phyloP scores from a whole-genome alignment of 2,888 invertebrate species.

The Spatulosminthurus flaviceps region DNA sequence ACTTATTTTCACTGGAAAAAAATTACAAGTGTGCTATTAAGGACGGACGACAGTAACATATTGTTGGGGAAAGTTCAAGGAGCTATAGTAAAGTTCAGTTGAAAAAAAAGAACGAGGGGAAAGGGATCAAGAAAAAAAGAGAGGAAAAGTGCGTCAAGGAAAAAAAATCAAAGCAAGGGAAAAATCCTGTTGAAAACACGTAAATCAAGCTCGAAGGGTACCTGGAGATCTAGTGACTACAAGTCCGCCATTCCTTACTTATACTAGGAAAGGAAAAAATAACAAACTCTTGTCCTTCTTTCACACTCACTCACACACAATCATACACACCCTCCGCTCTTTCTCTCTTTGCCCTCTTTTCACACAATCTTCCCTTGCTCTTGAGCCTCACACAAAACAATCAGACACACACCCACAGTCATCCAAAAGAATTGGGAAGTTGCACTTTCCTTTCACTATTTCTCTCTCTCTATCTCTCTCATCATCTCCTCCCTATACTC shows the following conservation, averaged over 20 bases:
- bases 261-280: slow-evolving; percentile 4
- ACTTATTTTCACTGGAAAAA: slow-evolving; percentile 1
- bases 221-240: slow-evolving; percentile 18
- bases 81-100: neutral
- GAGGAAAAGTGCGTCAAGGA: slow-evolving; percentile 27
- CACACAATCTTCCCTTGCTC: neutral
- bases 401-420: too few relatives aligned
- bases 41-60: neutral
- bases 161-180: neutral
- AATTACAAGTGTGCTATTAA: slow-evolving; percentile 8
- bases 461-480: too few relatives aligned
- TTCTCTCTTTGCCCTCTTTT: neutral
- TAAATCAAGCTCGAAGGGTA: slow-evolving; percentile 28
- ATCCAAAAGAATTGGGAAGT: too few relatives aligned
- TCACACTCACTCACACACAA: neutral
- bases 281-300: slow-evolving; percentile 20
- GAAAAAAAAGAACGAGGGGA: neutral
- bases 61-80: neutral
- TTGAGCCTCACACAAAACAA: too few relatives aligned
- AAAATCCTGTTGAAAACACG: slow-evolving; percentile 23
- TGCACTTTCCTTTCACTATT: too few relatives aligned
- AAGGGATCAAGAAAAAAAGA: neutral
- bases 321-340: neutral
- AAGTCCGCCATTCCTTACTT: too few relatives aligned
- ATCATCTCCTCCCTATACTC: too few relatives aligned